Evolutionary conservation across 2,888 invertebrate species (phyloP), one percentile per base, ranked within the genome.

Genomic region (Pristionchus mayeri): DNA sequence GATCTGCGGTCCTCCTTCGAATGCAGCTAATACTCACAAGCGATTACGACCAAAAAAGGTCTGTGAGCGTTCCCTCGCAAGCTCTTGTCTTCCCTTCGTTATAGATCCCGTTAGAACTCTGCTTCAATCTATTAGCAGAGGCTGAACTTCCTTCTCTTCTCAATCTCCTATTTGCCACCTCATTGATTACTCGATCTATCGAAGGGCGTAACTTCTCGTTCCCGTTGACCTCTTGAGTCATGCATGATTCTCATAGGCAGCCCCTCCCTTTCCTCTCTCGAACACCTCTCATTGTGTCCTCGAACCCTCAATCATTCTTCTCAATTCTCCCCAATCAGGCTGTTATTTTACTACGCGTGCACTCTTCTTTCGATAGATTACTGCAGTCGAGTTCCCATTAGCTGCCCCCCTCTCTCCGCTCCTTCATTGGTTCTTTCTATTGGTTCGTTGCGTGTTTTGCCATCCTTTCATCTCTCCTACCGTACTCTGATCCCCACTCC

Each of bases 351-450:
- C 50, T n/a, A 76, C 24, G 16, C 7, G 18, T 24, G 34, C 27
- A 44, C 21, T 76, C 18, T 48, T 76, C 50, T 48, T n/a, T 48
- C 76, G 37, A 76, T 76, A 76, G 75, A 37, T 75, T 75, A 44
- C 44, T 75, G 21, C 76, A n/a, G 27, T 76, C 21, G 48, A 50
- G 27, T 76, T 48, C 48, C 48, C 76, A 50, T 76, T 44, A 48
- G n/a, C 48, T 24, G n/a, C 24, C 44, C 40, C 18, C 24, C 21
- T 34, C 27, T 76, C 44, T 18, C 18, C 40, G 4, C 40, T 0
- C 37, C 48, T 37, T 30, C 48, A 76, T 44, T 50, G 50, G 76
- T 76, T 76, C 30, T 44, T 76, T 50, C 50, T 50, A 50, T 50
- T 76, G 48, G 30, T 50, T 44, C 48, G 13, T 3, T 48, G 27